phyloP scores from a whole-genome alignment of 2,797 vertebrate genomes.

The Macrochelys suwanniensis region DNA sequence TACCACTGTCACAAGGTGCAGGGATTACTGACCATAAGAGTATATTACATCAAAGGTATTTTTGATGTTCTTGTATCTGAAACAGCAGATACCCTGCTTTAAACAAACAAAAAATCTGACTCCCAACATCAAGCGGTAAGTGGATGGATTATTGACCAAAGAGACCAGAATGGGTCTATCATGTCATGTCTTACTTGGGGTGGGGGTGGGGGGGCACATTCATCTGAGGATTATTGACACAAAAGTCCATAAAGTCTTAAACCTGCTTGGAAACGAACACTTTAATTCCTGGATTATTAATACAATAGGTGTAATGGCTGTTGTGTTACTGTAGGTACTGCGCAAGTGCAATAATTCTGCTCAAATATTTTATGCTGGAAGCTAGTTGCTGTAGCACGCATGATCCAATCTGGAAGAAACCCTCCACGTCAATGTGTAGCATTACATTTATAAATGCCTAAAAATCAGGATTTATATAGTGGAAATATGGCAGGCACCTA shows the following conservation, averaged over 20 bases:
- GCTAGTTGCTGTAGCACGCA: not conserved
- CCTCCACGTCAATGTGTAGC: not conserved
- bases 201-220: not conserved
- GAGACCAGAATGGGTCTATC: not conserved
- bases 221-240: not conserved
- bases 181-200: not conserved
- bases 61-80: not conserved
- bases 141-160: not conserved
- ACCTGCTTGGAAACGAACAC: not conserved
- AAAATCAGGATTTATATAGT: not conserved
- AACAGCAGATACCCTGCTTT: not conserved
- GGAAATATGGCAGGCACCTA: not conserved
- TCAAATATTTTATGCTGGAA: not conserved
- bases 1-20: not conserved
- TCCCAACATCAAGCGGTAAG: not conserved
- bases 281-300: not conserved
- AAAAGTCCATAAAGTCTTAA: not conserved
- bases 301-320: not conserved
- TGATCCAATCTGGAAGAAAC: not conserved
- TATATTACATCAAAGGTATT: not conserved
- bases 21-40: not conserved
- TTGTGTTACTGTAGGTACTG: not conserved
- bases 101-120: not conserved
- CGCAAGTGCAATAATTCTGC: accelerated
- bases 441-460: not conserved